Evolutionary conservation across 1,140 invertebrate genomes (phyloP).

Genomic region (Dreissena polymorpha): DNA sequence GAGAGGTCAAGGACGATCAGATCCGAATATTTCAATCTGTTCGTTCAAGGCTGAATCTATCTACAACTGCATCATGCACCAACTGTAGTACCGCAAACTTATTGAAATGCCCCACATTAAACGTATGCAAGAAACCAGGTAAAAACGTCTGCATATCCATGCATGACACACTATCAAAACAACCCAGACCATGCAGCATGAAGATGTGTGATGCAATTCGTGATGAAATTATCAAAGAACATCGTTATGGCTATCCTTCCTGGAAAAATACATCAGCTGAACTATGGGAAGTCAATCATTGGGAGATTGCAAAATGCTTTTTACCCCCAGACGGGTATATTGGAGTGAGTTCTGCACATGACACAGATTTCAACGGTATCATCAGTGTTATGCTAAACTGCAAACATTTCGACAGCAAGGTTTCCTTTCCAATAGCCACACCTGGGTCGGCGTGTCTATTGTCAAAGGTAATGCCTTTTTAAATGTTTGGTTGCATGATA

Average conservation of each 20-base stretch:
- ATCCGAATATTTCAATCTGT: neutral
- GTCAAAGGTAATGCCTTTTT: neutral
- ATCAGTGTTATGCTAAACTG: neutral
- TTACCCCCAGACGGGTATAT: neutral
- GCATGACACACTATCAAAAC: neutral
- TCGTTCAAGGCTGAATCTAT: neutral
- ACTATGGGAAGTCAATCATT: neutral
- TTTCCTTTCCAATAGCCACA: neutral
- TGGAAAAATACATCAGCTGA: neutral
- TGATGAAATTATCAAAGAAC: neutral
- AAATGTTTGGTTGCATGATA: too few species aligned
- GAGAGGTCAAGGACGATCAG: neutral
- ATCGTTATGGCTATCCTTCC: neutral
- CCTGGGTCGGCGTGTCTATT: neutral
- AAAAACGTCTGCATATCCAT: neutral
- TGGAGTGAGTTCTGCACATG: neutral
- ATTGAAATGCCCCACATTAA: neutral
- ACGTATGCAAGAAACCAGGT: neutral
- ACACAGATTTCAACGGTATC: neutral
- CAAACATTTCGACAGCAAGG: neutral
- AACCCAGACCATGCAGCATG: neutral
- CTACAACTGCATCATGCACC: neutral
- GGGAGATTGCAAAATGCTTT: constrained; percentile 6
- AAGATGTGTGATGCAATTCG: constrained; percentile 1
- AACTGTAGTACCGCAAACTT: neutral